phyloP scores from a whole-genome alignment of 2,888 invertebrate genomes.

The Nephrotoma guestfalica region DNA sequence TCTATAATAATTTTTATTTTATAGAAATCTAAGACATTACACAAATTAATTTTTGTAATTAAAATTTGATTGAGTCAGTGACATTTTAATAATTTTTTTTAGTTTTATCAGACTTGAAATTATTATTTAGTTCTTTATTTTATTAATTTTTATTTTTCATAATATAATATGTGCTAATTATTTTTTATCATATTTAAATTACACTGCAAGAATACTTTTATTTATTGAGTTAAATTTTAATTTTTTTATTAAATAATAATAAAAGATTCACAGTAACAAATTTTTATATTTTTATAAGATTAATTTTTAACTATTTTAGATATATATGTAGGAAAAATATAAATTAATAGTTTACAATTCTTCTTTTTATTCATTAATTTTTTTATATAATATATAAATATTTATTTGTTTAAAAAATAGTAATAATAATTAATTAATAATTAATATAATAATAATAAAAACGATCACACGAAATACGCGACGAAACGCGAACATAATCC shows the following conservation, averaged over 20 bases:
- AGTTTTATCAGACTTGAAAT: background rate
- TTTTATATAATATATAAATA: background rate
- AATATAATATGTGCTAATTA: background rate
- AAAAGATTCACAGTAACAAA: background rate
- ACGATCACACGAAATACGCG: constrained; percentile 32
- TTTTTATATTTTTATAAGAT: background rate
- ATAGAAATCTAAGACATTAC: background rate
- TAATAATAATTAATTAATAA: background rate
- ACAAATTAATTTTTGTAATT: background rate
- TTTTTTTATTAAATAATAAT: background rate
- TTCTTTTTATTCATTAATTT: background rate
- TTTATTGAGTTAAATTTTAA: background rate
- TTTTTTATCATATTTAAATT: background rate
- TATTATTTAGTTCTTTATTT: background rate
- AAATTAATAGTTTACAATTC: background rate
- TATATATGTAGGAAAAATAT: background rate
- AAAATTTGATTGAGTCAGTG: background rate
- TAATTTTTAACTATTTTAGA: background rate
- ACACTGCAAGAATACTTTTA: background rate
- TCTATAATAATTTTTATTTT: background rate
- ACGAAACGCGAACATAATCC: constrained; percentile 32
- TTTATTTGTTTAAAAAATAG: background rate
- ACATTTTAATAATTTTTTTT: background rate
- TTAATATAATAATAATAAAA: constrained; percentile 1
- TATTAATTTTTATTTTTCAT: background rate